A percentile compares a stretch with the other conserved stretches of the same genome.
These are phyloP conservation scores for Eira barbara DNA, from an alignment of 2,113 vertebrate genomes.

Conservation along the genomic window DNA sequence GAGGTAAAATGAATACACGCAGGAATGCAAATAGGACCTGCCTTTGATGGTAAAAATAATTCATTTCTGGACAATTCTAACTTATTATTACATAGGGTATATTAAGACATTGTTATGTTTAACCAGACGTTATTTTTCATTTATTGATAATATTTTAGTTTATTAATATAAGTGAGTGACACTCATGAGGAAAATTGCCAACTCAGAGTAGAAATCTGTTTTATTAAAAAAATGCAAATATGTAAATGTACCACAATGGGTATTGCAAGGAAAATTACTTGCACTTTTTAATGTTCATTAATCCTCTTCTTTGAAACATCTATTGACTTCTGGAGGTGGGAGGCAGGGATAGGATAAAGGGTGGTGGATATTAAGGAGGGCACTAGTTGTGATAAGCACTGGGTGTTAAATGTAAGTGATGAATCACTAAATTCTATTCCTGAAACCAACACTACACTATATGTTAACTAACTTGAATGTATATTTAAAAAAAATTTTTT, in stretches of 20 bases:
- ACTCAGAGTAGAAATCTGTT: background rate
- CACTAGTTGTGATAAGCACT: background rate
- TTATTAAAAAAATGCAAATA: background rate
- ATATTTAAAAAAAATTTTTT: background rate
- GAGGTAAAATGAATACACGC: conserved; percentile 39
- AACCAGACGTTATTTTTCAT: conserved; percentile 32
- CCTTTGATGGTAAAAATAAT: conserved; percentile 3
- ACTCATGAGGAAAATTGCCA: conserved; percentile 50
- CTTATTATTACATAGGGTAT: background rate
- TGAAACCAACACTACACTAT: background rate
- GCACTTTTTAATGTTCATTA: background rate
- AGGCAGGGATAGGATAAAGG: background rate
- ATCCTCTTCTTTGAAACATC: background rate
- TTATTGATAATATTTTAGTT: background rate
- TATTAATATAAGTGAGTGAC: conserved; percentile 20
- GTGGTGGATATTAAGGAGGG: background rate
- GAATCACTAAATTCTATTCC: background rate
- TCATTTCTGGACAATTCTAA: background rate
- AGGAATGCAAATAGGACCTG: conserved; percentile 58
- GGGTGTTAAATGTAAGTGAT: background rate
- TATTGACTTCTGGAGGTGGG: background rate
- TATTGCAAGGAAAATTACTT: background rate
- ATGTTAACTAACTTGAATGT: background rate
- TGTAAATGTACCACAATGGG: background rate
- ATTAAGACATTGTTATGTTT: conserved; percentile 57